A percentile compares a stretch with the other conserved stretches of the same genome.
These are phyloP conservation scores for Xenentodon cancila DNA, from an alignment of 2,797 vertebrate species.

Conservation along the genomic window DNA sequence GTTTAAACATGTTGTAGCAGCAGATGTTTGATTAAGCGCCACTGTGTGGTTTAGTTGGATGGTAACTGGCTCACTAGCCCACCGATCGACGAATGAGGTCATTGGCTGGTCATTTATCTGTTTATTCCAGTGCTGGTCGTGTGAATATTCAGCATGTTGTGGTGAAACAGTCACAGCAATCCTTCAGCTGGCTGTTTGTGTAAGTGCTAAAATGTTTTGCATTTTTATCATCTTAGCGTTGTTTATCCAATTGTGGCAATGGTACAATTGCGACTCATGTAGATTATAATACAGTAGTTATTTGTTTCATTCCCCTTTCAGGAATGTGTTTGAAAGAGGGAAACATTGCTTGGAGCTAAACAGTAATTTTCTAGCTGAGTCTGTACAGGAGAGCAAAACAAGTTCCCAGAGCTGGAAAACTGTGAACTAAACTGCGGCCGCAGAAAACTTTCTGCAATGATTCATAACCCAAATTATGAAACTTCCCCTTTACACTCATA, in stretches of 20 bases:
- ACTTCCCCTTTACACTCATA: slow-evolving; percentile 36
- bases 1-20: no score
- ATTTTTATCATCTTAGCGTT: slow-evolving; percentile 39
- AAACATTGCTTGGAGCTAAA: slow-evolving; percentile 1
- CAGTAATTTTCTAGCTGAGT: slow-evolving; percentile 21
- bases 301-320: slow-evolving; percentile 12
- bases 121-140: slow-evolving; percentile 13
- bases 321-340: slow-evolving; percentile 18
- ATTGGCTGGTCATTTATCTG: background rate
- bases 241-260: slow-evolving; percentile 33
- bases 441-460: slow-evolving; percentile 38
- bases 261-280: slow-evolving; percentile 19
- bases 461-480: slow-evolving; percentile 50
- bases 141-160: slow-evolving; percentile 28
- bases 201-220: slow-evolving; percentile 34
- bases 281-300: slow-evolving; percentile 20
- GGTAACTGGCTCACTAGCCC: no score
- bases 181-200: slow-evolving; percentile 35
- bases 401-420: slow-evolving; percentile 30
- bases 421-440: slow-evolving; percentile 28
- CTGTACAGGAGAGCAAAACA: slow-evolving; percentile 23
- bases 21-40: no score
- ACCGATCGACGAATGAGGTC: background rate
- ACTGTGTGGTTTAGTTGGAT: no score
- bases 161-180: slow-evolving; percentile 14